Conservation (phyloP, 2,113 vertebrate genomes). For the Aspiorhynchus laticeps region DNA sequence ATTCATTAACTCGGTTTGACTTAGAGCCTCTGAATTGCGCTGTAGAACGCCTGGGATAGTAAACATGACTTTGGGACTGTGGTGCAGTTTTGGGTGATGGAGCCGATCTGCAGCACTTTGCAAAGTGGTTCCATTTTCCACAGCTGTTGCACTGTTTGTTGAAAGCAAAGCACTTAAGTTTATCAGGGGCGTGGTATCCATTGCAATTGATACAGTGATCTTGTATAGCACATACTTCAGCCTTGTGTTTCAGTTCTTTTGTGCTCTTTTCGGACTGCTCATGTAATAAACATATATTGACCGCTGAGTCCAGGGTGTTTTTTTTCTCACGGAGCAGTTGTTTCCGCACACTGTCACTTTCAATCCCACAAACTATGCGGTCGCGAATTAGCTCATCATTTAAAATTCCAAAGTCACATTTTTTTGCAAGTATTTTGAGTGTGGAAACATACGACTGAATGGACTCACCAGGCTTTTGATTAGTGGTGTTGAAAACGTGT, state of each 20-base stretch:
- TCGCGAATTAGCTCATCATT: too few species aligned
- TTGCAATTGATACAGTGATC: not conserved
- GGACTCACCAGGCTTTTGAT: too few species aligned
- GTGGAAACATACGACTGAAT: too few species aligned
- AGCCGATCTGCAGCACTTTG: constrained; percentile 21
- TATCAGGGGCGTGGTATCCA: not conserved
- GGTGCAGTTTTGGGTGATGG: not conserved
- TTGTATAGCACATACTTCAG: not conserved
- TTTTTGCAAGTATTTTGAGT: too few species aligned
- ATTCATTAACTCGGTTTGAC: not conserved
- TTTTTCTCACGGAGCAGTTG: not conserved
- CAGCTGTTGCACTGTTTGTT: not conserved
- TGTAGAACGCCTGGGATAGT: not conserved
- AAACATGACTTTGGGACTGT: not conserved
- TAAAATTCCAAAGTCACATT: too few species aligned
- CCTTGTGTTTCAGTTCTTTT: not conserved
- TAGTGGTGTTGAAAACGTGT: not conserved
- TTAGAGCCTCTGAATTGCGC: not conserved
- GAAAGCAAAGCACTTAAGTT: not conserved
- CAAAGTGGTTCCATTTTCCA: constrained; percentile 11
- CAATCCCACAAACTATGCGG: too few species aligned
- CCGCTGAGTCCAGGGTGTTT: not conserved
- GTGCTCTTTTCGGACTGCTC: not conserved
- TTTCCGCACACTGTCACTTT: too few species aligned
- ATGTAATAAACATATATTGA: not conserved